Evolutionary conservation across 1,140 invertebrate species (phyloP), one percentile per base, ranked within the genome.

Genomic region (Lepeophtheirus salmonis): DNA sequence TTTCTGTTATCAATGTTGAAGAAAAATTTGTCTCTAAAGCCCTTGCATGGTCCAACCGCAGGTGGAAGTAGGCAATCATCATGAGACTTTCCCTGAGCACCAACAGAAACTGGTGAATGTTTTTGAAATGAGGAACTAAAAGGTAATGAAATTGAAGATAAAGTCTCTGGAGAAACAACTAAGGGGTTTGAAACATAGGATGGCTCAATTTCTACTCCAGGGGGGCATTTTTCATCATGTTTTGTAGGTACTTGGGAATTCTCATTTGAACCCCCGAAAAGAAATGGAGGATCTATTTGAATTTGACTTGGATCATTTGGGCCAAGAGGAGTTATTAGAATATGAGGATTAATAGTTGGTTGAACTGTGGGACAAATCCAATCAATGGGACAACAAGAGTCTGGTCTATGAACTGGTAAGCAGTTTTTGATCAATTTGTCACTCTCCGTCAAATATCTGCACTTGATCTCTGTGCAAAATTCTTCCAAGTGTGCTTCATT

Each of bases 341-440:
- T 6, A 6, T 41, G 6, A 10, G 30, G 30, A n/a, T n/a, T n/a
- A 10, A 41, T 41, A 10, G 6, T 6, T 41, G 30, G n/a, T 6
- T 10, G 6, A n/a, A n/a, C 12, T 4, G 20, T 18, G 20, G 55
- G 55, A 16, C 57, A 60, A 52, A 52, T 60, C 57, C 57, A 60
- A 21, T 60, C 57, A 21, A 4, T 21, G 20, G 57, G 57, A 50
- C 57, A 60, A 24, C 57, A 60, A 16, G 17, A n/a, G 2, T 26
- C 57, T 2, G 10, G 16, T 17, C 17, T 13, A 23, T 26, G 17
- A 4, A 57, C 55, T 14, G 55, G 55, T 14, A 24, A 16, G 55
- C 55, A 57, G 3, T 25, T 25, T 57, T 57, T 17, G 26, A 57
- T 24, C 2, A 57, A n/a, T 25, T 41, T 57, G 23, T 57, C 55